Evolutionary conservation across 2,113 vertebrate genomes (phyloP).

Genomic region (Acrocephalus kingi): DNA sequence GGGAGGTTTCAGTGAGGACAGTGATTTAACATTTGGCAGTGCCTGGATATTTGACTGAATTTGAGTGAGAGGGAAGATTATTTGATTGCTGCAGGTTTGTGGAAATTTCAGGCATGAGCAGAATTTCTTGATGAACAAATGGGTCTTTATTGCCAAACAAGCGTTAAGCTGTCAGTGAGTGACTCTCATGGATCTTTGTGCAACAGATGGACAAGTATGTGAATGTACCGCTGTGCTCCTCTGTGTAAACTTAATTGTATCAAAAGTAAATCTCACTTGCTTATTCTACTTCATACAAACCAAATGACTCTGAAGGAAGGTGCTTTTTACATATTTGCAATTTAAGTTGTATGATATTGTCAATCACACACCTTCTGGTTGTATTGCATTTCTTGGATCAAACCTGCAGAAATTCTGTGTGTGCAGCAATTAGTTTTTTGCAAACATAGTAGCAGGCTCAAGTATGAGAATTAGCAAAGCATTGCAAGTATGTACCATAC

Average conservation of each 20-base stretch:
- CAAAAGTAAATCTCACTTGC: neutral
- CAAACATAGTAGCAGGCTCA: neutral
- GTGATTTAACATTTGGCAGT: neutral
- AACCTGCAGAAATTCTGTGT: neutral
- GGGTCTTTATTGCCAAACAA: neutral
- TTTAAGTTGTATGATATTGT: neutral
- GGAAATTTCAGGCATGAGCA: neutral
- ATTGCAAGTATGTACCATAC: fast-evolving
- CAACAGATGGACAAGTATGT: neutral
- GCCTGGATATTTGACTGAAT: neutral
- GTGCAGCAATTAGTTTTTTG: neutral
- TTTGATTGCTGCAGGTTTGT: neutral
- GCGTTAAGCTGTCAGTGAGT: neutral
- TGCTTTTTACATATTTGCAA: neutral
- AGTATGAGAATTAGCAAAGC: neutral
- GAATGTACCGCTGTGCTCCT: neutral
- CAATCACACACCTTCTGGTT: neutral
- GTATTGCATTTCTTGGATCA: neutral
- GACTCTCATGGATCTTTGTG: neutral
- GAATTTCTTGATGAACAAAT: neutral
- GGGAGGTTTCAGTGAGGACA: neutral
- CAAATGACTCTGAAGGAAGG: neutral
- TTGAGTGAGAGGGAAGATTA: neutral
- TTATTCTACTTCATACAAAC: neutral
- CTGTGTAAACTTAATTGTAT: neutral